Evolutionary conservation across 2,797 vertebrate species (phyloP).

Genomic region (Anableps anableps): DNA sequence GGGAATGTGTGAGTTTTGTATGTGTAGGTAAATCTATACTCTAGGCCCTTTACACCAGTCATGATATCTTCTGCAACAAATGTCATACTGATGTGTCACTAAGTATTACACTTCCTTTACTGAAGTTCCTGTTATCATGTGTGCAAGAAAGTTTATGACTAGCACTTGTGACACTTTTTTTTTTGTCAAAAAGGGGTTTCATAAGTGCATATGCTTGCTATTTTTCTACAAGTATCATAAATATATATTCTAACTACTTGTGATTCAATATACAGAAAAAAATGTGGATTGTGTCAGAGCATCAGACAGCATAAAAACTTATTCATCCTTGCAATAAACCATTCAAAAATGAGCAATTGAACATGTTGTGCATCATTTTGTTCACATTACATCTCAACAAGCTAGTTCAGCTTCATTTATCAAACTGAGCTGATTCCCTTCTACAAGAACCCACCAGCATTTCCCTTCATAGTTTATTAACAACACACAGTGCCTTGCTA

Average conservation of each 20-base stretch:
- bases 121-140: conserved; percentile 27
- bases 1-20: conserved; percentile 6
- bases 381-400: conserved; percentile 45
- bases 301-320: conserved; percentile 26
- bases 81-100: conserved; percentile 39
- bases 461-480: background rate
- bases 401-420: conserved; percentile 48
- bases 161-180: conserved; percentile 19
- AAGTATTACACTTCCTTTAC: conserved; percentile 35
- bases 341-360: conserved; percentile 22
- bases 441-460: conserved; percentile 6
- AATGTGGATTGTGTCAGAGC: conserved; percentile 24
- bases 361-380: conserved; percentile 26
- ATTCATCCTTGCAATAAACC: conserved; percentile 23
- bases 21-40: conserved; percentile 27
- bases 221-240: conserved; percentile 37
- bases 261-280: conserved; percentile 22
- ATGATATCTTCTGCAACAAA: conserved; percentile 39
- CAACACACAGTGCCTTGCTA: background rate
- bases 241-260: conserved; percentile 40
- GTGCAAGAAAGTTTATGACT: conserved; percentile 19
- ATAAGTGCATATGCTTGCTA: conserved; percentile 10
- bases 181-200: conserved; percentile 45
- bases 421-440: conserved; percentile 22
- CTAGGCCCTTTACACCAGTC: conserved; percentile 11